Evolutionary conservation across 1,140 invertebrate genomes (phyloP).

Genomic region (Drosophila cardini): DNA sequence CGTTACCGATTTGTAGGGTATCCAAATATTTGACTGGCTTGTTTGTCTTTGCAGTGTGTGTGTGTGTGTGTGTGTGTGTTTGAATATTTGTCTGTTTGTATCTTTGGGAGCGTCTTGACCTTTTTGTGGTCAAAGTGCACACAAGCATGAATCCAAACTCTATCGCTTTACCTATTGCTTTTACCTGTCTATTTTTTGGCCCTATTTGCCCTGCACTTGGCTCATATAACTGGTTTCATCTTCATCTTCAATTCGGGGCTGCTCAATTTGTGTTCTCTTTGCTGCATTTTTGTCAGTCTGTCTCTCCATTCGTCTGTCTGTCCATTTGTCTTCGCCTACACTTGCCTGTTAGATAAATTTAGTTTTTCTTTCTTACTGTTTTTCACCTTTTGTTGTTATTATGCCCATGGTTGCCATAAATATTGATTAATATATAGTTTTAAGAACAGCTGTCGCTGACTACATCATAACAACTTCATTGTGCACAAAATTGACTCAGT

Average conservation of each 20-base stretch:
- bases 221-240: constrained; percentile 66
- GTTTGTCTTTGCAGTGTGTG: constrained; percentile 15
- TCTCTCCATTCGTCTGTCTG: constrained; percentile 32
- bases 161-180: constrained; percentile 25
- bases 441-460: constrained; percentile 66
- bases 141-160: constrained; percentile 74
- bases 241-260: constrained; percentile 36
- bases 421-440: constrained; percentile 81
- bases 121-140: constrained; percentile 82
- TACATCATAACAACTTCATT: constrained; percentile 79
- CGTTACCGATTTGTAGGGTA: constrained; percentile 14
- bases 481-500: constrained; percentile 65
- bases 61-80: background rate
- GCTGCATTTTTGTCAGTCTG: constrained; percentile 30
- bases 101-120: constrained; percentile 72
- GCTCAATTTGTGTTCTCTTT: constrained; percentile 39
- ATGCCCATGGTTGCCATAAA: constrained; percentile 64
- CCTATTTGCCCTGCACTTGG: constrained; percentile 61
- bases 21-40: constrained; percentile 30
- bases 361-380: constrained; percentile 1
- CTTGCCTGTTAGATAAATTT: constrained; percentile 65
- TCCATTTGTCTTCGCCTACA: constrained; percentile 24
- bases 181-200: constrained; percentile 34
- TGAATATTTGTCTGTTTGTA: constrained; percentile 37
- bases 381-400: constrained; percentile 25